phyloP scores from a whole-genome alignment of 2,888 invertebrate species.

The Sinotaia quadrata region DNA sequence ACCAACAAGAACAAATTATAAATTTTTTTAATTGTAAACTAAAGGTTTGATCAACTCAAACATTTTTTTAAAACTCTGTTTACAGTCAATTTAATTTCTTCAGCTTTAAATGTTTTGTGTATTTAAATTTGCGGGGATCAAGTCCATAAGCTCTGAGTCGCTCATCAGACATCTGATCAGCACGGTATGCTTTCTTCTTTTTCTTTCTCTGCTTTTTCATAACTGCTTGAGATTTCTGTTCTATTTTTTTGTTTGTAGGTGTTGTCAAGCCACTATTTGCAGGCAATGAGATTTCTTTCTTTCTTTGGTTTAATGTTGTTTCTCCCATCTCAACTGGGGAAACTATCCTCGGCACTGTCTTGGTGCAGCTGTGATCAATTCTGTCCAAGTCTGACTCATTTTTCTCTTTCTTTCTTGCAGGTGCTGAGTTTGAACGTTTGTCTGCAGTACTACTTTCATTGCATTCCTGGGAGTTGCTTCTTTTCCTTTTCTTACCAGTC shows the following conservation, averaged over 20 bases:
- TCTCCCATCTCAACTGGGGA: too few relatives aligned
- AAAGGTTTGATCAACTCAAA: too few relatives aligned
- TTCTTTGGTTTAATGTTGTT: not conserved
- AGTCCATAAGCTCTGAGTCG: slow-evolving; percentile 90
- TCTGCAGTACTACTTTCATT: too few relatives aligned
- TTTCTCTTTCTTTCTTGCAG: not conserved
- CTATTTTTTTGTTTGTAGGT: not conserved
- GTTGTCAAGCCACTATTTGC: not conserved
- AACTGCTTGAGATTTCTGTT: not conserved
- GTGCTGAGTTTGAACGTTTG: not conserved
- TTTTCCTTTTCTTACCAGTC: too few relatives aligned
- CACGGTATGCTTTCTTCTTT: slow-evolving; percentile 9
- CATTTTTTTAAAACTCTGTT: too few relatives aligned
- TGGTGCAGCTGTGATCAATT: too few relatives aligned
- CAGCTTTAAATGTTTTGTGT: slow-evolving; percentile 30
- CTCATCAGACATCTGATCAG: slow-evolving; percentile 77
- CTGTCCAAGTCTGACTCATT: not conserved
- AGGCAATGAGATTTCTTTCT: not conserved
- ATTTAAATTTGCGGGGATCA: slow-evolving; percentile 67
- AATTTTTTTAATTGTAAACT: too few relatives aligned
- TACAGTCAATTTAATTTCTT: too few relatives aligned
- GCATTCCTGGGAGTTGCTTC: too few relatives aligned
- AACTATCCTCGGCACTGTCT: too few relatives aligned
- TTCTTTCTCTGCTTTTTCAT: not conserved
- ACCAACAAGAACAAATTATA: too few relatives aligned